A percentile compares a stretch with the other conserved stretches of the same genome.
phyloP scores from a whole-genome alignment of 2,888 invertebrate species.

The Leptinotarsa tumamoca region DNA sequence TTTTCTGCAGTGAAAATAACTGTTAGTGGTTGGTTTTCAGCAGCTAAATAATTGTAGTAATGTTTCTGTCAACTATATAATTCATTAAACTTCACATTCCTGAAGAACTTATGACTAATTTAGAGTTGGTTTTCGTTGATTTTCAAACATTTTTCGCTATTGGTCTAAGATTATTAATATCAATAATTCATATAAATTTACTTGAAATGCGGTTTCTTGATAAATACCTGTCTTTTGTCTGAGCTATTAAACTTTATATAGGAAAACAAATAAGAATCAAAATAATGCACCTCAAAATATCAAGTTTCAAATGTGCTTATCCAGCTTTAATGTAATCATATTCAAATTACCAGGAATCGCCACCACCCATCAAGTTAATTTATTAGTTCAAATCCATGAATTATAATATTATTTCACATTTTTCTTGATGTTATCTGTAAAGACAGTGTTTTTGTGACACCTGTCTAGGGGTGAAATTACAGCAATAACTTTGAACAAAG shows the following conservation, averaged over 20 bases:
- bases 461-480: conserved; percentile 22
- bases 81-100: too few species aligned
- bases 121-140: too few species aligned
- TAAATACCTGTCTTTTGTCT: too few species aligned
- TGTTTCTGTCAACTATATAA: too few species aligned
- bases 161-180: too few species aligned
- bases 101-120: too few species aligned
- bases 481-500: conserved; percentile 17
- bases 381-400: not conserved
- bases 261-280: not conserved
- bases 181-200: too few species aligned
- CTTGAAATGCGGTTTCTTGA: too few species aligned
- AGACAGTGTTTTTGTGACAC: not conserved
- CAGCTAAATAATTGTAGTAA: too few species aligned
- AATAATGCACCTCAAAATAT: not conserved
- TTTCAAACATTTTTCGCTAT: too few species aligned
- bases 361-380: not conserved
- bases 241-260: not conserved
- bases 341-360: not conserved
- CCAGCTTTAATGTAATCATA: not conserved
- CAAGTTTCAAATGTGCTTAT: not conserved
- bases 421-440: conserved; percentile 4
- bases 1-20: too few species aligned
- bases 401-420: not conserved
- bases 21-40: too few species aligned